Evolutionary conservation across 37 sponge, comb jelly and placozoan genomes (phyloP), one percentile per base, ranked within the genome.

Genomic region (Beroe forskalii): DNA sequence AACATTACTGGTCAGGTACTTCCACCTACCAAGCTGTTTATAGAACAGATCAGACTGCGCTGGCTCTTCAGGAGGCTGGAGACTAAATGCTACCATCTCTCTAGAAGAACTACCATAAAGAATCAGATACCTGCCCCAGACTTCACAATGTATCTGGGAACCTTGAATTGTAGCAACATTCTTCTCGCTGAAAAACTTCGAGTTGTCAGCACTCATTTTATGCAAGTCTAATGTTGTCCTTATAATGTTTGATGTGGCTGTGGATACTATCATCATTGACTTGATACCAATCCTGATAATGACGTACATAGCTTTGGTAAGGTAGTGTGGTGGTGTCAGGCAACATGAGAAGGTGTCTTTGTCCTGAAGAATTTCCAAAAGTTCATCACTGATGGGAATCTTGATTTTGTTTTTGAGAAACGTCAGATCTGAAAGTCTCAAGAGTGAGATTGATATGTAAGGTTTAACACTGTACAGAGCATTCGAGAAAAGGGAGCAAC

Each of bases 321-420:
- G 55, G 86, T 41, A 44, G 55, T 80, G 86, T 4, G 86, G 86
- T 80, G 86, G 86, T 12, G 86, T 38, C 12, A 80, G 37, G 42
- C 86, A 80, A 23, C 28, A 44, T 24, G 48, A 23, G 42, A 80
- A 80, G 4, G n/a, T 1, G 22, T 31, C 35, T 23, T 3, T 8
- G 20, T 17, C 31, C 35, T 41, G 22, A 0, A 80, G 27, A 17
- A 2, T n/a, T n/a, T 41, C 40, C 14, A 48, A 43, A 33, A 33
- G 55, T 43, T 80, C 86, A 25, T 12, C 30, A 4, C n/a, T 80
- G 8, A 80, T 12, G 17, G 55, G 55, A 6, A 80, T 44, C 31
- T 44, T 80, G 8, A 80, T 44, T 31, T 80, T 80, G 27, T 80
- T 80, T 3, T 80, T 41, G 19, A 44, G 25, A 31, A 80, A 80